Evolutionary conservation across 1,140 invertebrate species (phyloP).

Genomic region (Triops longicaudatus): DNA sequence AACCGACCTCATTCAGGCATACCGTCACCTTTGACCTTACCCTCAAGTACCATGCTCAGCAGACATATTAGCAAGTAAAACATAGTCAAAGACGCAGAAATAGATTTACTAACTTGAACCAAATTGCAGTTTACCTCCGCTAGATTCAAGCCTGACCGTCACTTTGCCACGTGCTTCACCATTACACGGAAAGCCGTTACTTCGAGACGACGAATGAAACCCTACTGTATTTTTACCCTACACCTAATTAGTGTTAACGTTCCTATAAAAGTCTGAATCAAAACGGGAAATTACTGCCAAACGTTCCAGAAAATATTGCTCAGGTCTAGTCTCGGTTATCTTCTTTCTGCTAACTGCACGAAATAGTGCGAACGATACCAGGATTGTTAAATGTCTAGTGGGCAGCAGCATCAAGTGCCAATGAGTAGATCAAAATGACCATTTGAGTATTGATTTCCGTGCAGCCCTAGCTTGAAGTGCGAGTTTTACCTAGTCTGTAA

Average conservation of each 20-base stretch:
- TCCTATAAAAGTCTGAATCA: neutral
- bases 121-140: neutral
- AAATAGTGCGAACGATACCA: neutral
- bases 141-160: neutral
- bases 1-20: neutral
- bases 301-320: neutral
- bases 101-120: neutral
- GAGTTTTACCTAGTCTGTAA: no score
- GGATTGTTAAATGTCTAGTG: no score
- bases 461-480: no score
- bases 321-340: constrained; percentile 3
- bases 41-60: neutral
- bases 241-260: neutral
- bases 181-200: neutral
- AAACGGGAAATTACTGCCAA: neutral
- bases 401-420: no score
- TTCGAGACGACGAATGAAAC: constrained; percentile 4
- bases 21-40: neutral
- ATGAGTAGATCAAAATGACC: no score
- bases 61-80: neutral
- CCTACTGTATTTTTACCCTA: neutral
- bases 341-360: neutral
- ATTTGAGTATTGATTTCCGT: no score
- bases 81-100: neutral
- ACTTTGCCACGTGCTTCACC: neutral